Evolutionary conservation across 2,888 invertebrate genomes (phyloP), one percentile per base, ranked within the genome.

Genomic region (Eilema depressum): DNA sequence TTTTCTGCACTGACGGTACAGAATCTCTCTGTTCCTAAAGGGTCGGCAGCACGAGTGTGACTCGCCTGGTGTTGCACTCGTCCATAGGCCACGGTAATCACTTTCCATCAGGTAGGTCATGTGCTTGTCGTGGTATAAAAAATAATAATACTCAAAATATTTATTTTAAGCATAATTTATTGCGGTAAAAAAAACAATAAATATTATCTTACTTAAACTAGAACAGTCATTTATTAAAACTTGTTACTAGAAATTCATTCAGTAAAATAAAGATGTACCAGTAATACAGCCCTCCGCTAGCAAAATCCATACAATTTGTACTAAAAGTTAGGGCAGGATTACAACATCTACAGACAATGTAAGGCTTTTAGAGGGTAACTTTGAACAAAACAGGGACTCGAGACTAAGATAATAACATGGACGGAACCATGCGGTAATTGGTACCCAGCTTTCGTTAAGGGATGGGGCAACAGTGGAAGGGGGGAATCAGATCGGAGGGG

Each of bases 131-230:
- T n/a, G n/a, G n/a, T n/a, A n/a, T 33, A 10, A 12, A 11, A 37
- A 14, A 37, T 14, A 41, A 61, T 20, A 61, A 60, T 14, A 67
- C 2, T n/a, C 26, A n/a, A 47, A 53, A 47, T 47, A 14, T 10
- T 47, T 10, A 28, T 47, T 61, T 64, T 68, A 79, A 82, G 83
- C 83, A 69, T 70, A 78, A 33, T 86, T 84, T 85, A 85, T 83
- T 84, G 77, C 75, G 80, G 76, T 79, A 80, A 82, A 84, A 82
- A 84, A 85, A 82, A 78, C 66, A 82, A 78, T 82, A 83, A 86
- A 85, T 86, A 69, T 37, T 73, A 71, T 30, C 20, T 59, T 65
- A 62, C 62, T 63, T 63, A 69, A 17, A 37, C 56, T 71, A 69
- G n/a, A 66, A 65, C 53, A 47, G 63, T 41, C 30, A 63, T 62